Evolutionary conservation across 2,888 invertebrate genomes (phyloP).

Genomic region (Campaea margaritaria): DNA sequence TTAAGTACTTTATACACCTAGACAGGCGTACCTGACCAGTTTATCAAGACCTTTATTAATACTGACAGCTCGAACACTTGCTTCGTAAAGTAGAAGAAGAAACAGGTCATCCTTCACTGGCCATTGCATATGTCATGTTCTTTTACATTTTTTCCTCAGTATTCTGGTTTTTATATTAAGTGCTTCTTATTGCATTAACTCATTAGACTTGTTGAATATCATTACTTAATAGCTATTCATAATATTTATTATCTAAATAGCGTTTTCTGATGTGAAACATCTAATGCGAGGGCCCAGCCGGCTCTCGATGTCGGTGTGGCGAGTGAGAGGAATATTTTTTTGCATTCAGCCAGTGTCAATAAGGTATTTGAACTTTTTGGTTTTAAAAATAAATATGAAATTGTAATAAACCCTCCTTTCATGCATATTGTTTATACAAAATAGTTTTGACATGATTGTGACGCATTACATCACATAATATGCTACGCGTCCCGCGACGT

Average conservation of each 20-base stretch:
- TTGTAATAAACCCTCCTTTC: too few relatives aligned
- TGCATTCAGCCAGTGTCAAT: too few relatives aligned
- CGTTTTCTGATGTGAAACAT: constrained; percentile 2
- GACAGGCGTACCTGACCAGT: neutral
- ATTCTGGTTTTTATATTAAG: constrained; percentile 22
- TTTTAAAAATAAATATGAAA: too few relatives aligned
- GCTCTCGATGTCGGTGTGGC: too few relatives aligned
- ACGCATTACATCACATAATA: too few relatives aligned
- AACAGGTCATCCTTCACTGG: constrained; percentile 17
- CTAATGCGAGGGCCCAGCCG: too few relatives aligned
- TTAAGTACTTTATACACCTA: neutral
- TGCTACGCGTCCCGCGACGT: too few relatives aligned
- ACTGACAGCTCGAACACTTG: constrained; percentile 16
- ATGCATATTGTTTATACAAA: too few relatives aligned
- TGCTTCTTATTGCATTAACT: constrained; percentile 18
- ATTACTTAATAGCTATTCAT: constrained; percentile 22
- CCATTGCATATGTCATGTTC: constrained; percentile 18
- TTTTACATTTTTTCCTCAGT: constrained; percentile 19
- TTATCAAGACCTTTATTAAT: neutral
- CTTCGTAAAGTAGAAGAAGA: constrained; percentile 1
- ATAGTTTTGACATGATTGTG: too few relatives aligned
- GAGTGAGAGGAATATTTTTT: too few relatives aligned
- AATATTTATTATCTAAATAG: constrained; percentile 2
- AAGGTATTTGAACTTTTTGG: too few relatives aligned
- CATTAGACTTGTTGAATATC: constrained; percentile 32